Percentiles rank a stretch among this genome's conserved stretches.
phyloP scores from a whole-genome alignment of 2,797 vertebrate species.

The Rousettus madagascariensis region DNA sequence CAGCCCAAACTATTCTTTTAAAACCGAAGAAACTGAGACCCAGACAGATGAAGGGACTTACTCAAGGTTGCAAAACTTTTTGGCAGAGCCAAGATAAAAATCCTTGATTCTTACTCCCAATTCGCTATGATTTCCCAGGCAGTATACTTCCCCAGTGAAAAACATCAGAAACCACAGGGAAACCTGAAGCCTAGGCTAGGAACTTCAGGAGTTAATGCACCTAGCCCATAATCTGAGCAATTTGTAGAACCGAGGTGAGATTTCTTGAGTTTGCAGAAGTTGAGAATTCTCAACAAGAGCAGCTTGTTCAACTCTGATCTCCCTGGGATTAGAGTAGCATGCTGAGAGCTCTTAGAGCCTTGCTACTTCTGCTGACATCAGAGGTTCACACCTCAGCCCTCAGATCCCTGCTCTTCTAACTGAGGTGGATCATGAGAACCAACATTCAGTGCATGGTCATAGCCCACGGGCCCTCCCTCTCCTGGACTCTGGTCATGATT shows the following conservation, averaged over 20 bases:
- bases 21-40: conserved; percentile 8
- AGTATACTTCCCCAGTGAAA: not conserved
- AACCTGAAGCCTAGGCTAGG: not conserved
- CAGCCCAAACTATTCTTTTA: not conserved
- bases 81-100: not conserved
- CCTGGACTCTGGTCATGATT: not conserved
- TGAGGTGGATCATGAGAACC: not conserved
- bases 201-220: not conserved
- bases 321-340: conserved; percentile 33
- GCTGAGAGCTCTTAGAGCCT: conserved; percentile 18
- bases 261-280: conserved; percentile 66
- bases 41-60: not conserved
- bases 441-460: not conserved
- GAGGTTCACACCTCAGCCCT: conserved; percentile 40
- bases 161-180: conserved; percentile 26
- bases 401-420: conserved; percentile 38
- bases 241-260: conserved; percentile 60
- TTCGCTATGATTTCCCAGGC: not conserved
- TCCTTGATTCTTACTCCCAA: not conserved
- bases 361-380: conserved; percentile 10
- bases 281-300: conserved; percentile 46
- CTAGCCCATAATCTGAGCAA: conserved; percentile 9
- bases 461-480: not conserved
- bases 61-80: conserved; percentile 1
- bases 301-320: conserved; percentile 56